phyloP scores from a whole-genome alignment of 2,888 invertebrate genomes.

The Lasioglossum villosulum region DNA sequence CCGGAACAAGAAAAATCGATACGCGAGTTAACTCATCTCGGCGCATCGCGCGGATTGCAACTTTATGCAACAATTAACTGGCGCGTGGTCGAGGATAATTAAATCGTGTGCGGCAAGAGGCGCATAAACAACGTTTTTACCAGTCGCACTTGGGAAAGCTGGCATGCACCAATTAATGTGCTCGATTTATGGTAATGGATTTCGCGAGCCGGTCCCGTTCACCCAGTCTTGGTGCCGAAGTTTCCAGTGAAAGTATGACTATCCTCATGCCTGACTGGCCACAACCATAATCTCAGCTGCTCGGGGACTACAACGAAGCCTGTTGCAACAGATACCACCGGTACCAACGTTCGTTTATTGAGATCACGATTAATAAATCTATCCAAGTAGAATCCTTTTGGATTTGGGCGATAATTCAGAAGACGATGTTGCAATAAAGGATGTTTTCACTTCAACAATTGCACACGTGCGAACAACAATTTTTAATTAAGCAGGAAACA shows the following conservation, averaged over 20 bases:
- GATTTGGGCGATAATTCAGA: not conserved
- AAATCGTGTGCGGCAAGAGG: not conserved
- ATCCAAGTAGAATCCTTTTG: not conserved
- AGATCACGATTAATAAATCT: not conserved
- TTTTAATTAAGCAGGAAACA: conserved; percentile 27
- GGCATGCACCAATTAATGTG: conserved; percentile 26
- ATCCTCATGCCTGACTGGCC: not conserved
- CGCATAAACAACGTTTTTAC: not conserved
- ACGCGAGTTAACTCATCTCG: not conserved
- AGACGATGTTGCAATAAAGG: too few species aligned
- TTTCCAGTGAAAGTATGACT: conserved; percentile 46
- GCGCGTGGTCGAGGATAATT: not conserved
- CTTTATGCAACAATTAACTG: not conserved
- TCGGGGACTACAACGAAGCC: not conserved
- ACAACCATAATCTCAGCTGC: not conserved
- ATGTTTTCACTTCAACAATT: not conserved
- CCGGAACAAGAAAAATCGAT: not conserved
- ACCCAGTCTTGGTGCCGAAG: not conserved
- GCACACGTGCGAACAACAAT: not conserved
- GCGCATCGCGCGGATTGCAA: not conserved
- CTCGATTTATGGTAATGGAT: conserved; percentile 28
- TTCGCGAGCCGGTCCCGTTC: not conserved
- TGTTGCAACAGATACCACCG: not conserved
- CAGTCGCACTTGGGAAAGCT: conserved; percentile 13
- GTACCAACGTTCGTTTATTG: not conserved